Conservation (phyloP, 2,797 vertebrate species). For the Myioborus miniatus region DNA sequence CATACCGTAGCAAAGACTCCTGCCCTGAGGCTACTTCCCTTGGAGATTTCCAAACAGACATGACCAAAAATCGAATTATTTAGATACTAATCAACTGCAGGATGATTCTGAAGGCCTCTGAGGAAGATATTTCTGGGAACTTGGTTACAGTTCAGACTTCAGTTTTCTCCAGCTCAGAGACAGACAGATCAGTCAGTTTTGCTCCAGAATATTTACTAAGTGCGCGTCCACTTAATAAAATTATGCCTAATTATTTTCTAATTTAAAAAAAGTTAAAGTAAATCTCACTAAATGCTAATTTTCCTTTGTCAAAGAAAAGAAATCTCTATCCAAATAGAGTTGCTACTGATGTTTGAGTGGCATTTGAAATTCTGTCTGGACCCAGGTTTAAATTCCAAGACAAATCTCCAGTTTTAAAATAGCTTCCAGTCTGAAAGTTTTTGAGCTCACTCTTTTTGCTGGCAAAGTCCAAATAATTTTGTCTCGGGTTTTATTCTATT, state of each 20-base stretch:
- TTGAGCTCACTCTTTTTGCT: not conserved
- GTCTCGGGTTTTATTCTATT: not conserved
- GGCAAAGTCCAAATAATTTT: not conserved
- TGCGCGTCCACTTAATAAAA: not conserved
- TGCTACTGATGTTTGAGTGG: not conserved
- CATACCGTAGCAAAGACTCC: conserved; percentile 64
- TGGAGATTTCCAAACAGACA: conserved; percentile 81
- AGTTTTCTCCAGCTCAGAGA: not conserved
- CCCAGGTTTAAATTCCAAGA: not conserved
- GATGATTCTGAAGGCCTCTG: conserved; percentile 78
- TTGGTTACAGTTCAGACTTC: not conserved
- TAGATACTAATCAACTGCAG: conserved; percentile 92
- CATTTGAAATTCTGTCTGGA: not conserved
- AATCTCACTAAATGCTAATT: not conserved
- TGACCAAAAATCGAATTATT: conserved; percentile 92
- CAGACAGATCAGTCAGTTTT: not conserved
- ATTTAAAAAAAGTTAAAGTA: not conserved
- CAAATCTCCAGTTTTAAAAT: not conserved
- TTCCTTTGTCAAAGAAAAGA: not conserved
- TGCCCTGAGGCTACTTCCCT: conserved; percentile 84
- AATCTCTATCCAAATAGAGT: not conserved
- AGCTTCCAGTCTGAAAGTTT: not conserved
- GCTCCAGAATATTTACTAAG: not conserved
- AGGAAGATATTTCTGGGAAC: conserved; percentile 51
- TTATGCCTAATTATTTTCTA: not conserved